These are phyloP conservation scores for Montifringilla adamsi DNA, from an alignment of 2,113 vertebrate species.

Conservation along the genomic window DNA sequence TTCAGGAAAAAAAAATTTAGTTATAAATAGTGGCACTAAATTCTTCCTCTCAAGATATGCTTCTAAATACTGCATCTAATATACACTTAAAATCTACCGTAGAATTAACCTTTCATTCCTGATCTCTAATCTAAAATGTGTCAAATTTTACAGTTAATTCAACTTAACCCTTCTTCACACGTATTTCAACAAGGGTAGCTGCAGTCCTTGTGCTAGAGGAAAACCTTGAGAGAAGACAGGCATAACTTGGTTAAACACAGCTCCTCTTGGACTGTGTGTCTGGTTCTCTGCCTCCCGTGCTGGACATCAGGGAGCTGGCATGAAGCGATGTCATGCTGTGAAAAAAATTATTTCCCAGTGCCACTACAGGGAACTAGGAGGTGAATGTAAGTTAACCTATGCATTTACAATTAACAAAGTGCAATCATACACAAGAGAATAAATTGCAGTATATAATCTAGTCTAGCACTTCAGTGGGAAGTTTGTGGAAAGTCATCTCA, in stretches of 20 bases:
- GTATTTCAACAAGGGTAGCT: background rate
- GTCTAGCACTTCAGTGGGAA: background rate
- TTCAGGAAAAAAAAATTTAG: background rate
- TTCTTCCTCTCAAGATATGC: background rate
- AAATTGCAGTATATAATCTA: background rate
- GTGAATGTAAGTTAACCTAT: background rate
- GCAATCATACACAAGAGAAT: background rate
- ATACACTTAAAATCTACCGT: background rate
- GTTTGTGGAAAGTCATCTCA: background rate
- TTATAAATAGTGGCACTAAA: background rate
- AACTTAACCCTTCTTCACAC: background rate
- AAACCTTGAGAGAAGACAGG: background rate
- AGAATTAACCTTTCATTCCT: background rate
- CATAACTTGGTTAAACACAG: background rate
- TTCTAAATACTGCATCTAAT: background rate
- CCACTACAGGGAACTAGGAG: background rate
- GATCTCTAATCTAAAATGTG: background rate
- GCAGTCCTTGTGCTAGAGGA: background rate
- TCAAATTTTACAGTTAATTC: background rate
- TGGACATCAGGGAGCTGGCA: background rate
- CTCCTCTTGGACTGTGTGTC: background rate
- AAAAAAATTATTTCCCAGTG: background rate
- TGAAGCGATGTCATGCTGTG: background rate
- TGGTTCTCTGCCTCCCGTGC: rapidly evolving
- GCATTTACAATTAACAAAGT: background rate